Evolutionary conservation across 2,113 vertebrate genomes (phyloP).

Genomic region (Tupaia chinensis): DNA sequence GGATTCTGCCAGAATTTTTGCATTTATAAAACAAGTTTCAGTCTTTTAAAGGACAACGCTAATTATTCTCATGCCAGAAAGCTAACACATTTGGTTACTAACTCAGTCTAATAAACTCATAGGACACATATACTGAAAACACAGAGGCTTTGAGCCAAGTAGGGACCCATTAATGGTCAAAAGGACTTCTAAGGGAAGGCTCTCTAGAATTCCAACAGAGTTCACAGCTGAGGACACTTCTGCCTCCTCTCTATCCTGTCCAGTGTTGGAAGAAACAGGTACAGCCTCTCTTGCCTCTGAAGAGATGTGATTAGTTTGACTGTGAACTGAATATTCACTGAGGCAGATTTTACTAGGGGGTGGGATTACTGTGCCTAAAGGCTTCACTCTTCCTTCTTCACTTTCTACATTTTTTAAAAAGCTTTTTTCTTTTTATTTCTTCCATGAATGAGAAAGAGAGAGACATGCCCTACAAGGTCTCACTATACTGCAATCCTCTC

Average conservation of each 20-base stretch:
- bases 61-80: background rate
- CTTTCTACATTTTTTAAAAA: background rate
- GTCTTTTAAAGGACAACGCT: background rate
- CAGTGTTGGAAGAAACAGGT: background rate
- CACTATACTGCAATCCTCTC: no score
- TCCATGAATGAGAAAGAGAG: no score
- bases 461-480: no score
- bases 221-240: background rate
- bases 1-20: background rate
- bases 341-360: background rate
- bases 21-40: background rate
- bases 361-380: background rate
- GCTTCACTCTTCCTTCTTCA: background rate
- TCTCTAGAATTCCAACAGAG: background rate
- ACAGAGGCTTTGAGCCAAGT: background rate
- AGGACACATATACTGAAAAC: background rate
- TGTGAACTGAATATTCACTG: background rate
- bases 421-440: no score
- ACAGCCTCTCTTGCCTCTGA: background rate
- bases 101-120: background rate
- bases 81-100: background rate
- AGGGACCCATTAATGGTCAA: background rate
- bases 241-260: background rate
- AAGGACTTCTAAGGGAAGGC: background rate
- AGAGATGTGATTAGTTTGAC: background rate